These are phyloP conservation scores for Atherix ibis DNA, from an alignment of 2,888 invertebrate species.

Conservation along the genomic window DNA sequence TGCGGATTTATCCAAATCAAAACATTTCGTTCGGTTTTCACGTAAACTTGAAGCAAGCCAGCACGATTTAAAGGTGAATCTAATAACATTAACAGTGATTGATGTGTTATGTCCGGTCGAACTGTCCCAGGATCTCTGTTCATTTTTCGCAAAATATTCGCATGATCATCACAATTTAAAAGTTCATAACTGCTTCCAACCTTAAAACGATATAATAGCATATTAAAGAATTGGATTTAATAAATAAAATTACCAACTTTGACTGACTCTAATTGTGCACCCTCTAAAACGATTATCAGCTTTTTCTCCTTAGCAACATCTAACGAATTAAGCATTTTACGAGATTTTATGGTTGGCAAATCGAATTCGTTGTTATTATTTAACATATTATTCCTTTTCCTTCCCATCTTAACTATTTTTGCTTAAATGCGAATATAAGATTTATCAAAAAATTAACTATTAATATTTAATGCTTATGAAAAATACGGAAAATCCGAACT, in stretches of 20 bases:
- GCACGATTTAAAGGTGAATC: conserved; percentile 95
- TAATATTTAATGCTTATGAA: too few species aligned
- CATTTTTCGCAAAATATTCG: conserved; percentile 65
- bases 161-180: conserved; percentile 88
- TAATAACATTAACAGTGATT: conserved; percentile 91
- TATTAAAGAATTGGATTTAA: conserved; percentile 2
- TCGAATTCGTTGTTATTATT: too few species aligned
- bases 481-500: too few species aligned
- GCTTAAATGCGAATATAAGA: too few species aligned
- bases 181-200: conserved; percentile 77
- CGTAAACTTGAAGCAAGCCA: conserved; percentile 86
- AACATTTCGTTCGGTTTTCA: conserved; percentile 82
- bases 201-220: conserved; percentile 34
- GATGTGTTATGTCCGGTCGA: conserved; percentile 94
- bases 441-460: too few species aligned
- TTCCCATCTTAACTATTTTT: too few species aligned
- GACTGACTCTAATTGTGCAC: conserved; percentile 88
- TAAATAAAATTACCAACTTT: conserved; percentile 45
- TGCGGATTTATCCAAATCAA: conserved; percentile 93
- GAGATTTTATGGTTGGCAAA: too few species aligned
- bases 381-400: too few species aligned
- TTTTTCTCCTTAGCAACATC: conserved; percentile 61
- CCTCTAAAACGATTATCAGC: conserved; percentile 81
- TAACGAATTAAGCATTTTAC: too few species aligned
- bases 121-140: conserved; percentile 76